Evolutionary conservation across 2,888 invertebrate genomes (phyloP).

Genomic region (Deroplatys truncata): DNA sequence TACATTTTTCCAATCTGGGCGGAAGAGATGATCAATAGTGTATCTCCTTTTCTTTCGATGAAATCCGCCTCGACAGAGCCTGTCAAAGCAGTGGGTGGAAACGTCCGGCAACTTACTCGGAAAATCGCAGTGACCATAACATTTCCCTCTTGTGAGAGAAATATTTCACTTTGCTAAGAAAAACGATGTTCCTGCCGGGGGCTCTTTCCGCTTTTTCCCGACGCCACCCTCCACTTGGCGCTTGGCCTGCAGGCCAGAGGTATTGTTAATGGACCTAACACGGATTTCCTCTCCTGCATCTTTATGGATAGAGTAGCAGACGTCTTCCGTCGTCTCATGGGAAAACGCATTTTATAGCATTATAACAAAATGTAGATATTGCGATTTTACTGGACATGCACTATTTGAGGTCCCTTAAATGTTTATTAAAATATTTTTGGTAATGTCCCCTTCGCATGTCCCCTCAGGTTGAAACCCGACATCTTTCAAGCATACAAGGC

Average conservation of each 20-base stretch:
- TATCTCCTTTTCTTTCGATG: background rate
- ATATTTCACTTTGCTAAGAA: background rate
- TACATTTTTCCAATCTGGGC: background rate
- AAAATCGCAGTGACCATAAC: background rate
- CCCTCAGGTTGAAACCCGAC: too few relatives aligned
- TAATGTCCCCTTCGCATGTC: too few relatives aligned
- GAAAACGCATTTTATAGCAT: background rate
- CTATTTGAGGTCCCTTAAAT: too few relatives aligned
- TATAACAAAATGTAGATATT: too few relatives aligned
- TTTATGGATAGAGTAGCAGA: background rate
- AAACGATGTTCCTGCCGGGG: background rate
- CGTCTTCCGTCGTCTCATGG: background rate
- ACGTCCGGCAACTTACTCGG: background rate
- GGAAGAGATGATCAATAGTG: background rate
- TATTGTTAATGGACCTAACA: background rate
- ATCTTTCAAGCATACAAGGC: too few relatives aligned
- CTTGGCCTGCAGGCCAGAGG: background rate
- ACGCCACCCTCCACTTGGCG: background rate
- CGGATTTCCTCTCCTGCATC: background rate
- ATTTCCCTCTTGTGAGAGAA: background rate
- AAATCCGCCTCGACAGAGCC: background rate
- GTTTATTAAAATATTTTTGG: too few relatives aligned
- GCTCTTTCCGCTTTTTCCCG: background rate
- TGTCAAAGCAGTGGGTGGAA: background rate
- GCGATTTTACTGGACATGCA: too few relatives aligned